Evolutionary conservation across 2,888 invertebrate species (phyloP).

Genomic region (Eilema griseolum): DNA sequence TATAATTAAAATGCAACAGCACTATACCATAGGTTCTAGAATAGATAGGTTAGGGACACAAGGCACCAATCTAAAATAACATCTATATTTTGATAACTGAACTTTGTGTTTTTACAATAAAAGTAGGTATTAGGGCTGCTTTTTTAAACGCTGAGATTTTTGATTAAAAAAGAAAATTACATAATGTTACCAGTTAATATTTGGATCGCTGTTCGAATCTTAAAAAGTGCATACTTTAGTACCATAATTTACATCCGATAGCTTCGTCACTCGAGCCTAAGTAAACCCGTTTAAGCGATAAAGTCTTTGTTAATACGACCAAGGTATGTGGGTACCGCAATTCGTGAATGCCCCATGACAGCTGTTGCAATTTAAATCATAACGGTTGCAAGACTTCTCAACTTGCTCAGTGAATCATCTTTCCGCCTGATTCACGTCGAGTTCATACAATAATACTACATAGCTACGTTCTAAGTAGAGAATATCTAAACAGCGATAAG

Average conservation of each 20-base stretch:
- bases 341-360: slow-evolving; percentile 73
- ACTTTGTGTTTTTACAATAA: too few species aligned
- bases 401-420: slow-evolving; percentile 79
- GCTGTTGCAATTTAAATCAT: slow-evolving; percentile 82
- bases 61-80: too few species aligned
- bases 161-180: too few species aligned
- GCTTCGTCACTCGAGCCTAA: slow-evolving; percentile 6
- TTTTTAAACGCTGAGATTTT: too few species aligned
- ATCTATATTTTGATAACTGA: too few species aligned
- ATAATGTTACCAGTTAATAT: neutral
- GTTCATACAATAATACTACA: slow-evolving; percentile 46
- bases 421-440: slow-evolving; percentile 78
- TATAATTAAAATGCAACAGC: too few species aligned
- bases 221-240: neutral
- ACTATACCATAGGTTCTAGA: too few species aligned
- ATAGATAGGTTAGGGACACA: too few species aligned
- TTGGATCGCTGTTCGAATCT: neutral
- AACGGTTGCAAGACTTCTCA: slow-evolving; percentile 79
- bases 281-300: slow-evolving; percentile 25
- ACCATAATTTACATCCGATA: slow-evolving; percentile 7
- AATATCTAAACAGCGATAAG: slow-evolving; percentile 46
- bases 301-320: slow-evolving; percentile 50
- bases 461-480: slow-evolving; percentile 21
- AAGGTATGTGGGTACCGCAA: slow-evolving; percentile 78
- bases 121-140: too few species aligned